Conservation (phyloP, 1,140 invertebrate species). For the Drosophila sp. region DNA sequence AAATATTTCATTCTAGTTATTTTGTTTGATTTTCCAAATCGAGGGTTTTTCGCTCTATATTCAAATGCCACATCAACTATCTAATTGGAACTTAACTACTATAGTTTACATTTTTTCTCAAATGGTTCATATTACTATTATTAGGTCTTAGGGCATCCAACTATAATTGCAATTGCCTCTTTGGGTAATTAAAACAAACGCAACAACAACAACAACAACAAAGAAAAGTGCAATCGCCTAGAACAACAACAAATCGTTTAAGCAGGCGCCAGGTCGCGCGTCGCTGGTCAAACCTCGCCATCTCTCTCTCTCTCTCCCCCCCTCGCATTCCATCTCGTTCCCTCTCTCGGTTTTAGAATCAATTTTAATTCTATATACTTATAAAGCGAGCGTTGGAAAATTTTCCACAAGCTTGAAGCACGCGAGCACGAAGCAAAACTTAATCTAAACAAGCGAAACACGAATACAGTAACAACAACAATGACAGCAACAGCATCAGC, state of each 20-base stretch:
- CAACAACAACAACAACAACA: slow-evolving; percentile 18
- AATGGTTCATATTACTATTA: slow-evolving; percentile 7
- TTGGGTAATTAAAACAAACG: slow-evolving; percentile 54
- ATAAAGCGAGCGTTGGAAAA: slow-evolving; percentile 69
- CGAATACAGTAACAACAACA: slow-evolving; percentile 24
- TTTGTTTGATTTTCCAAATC: background rate
- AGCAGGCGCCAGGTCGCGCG: slow-evolving; percentile 59
- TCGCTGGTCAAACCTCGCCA: slow-evolving; percentile 4
- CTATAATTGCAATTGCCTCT: slow-evolving; percentile 39
- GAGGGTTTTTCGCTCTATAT: background rate
- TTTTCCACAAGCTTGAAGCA: slow-evolving; percentile 68
- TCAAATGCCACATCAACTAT: too few relatives aligned
- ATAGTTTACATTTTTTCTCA: background rate
- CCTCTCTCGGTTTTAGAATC: slow-evolving; percentile 45
- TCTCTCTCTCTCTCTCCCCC: background rate
- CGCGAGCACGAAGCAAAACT: slow-evolving; percentile 55
- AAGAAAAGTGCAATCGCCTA: slow-evolving; percentile 42
- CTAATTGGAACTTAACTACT: background rate
- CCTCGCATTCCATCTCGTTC: background rate
- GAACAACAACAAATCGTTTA: slow-evolving; percentile 52
- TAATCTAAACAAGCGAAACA: slow-evolving; percentile 37
- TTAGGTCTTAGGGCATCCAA: slow-evolving; percentile 17
- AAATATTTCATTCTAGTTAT: background rate
- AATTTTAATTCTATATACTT: slow-evolving; percentile 76
- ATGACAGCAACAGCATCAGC: slow-evolving; percentile 10